Conservation (phyloP, 2,888 invertebrate species). For the Poecilobothrus nobilitatus region DNA sequence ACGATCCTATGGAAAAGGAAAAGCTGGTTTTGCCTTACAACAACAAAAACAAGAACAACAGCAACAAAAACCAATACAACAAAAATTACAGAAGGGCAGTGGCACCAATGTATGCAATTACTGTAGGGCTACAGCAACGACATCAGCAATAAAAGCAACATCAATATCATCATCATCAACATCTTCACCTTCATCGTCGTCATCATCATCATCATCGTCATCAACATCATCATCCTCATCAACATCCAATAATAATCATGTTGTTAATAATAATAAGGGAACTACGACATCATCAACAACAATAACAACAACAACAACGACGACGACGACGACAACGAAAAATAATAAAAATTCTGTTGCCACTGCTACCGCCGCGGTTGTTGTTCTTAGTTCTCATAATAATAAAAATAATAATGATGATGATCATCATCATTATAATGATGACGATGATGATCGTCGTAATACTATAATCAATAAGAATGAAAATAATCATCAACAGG, state of each 20-base stretch:
- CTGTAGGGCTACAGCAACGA: conserved; percentile 19
- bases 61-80: conserved; percentile 11
- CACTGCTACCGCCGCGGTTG: not conserved
- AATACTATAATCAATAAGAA: conserved; percentile 13
- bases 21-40: conserved; percentile 18
- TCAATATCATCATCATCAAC: conserved; percentile 24
- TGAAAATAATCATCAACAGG: not conserved
- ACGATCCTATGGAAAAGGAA: conserved; percentile 37
- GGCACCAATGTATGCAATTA: conserved; percentile 13
- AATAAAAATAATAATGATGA: conserved; percentile 14
- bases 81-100: conserved; percentile 8
- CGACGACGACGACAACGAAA: conserved; percentile 18
- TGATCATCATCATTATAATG: conserved; percentile 25
- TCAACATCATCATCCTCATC: conserved; percentile 12
- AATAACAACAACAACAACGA: conserved; percentile 21
- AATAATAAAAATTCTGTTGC: conserved; percentile 5
- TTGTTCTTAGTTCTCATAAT: not conserved
- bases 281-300: conserved; percentile 19
- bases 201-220: conserved; percentile 22
- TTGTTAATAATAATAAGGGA: conserved; percentile 7
- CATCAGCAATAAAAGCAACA: conserved; percentile 39
- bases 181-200: conserved; percentile 23
- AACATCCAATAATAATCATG: not conserved
- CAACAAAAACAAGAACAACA: conserved; percentile 18
- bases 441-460: conserved; percentile 25